Conservation (phyloP, 2,888 invertebrate genomes). For the Aspidapion aeneum region DNA sequence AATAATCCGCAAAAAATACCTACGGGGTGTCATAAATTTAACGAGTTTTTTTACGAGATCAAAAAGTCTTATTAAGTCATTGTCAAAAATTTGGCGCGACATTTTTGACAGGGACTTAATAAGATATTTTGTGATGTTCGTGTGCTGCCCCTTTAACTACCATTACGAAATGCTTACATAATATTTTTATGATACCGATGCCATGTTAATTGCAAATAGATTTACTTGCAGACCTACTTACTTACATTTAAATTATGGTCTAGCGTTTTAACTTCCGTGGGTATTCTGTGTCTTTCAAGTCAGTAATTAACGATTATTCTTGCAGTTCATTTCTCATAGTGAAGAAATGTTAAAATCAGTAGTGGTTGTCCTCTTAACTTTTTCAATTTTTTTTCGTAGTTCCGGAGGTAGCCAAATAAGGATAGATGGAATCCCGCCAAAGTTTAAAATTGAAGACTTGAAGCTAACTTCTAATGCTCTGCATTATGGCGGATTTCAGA, state of each 20-base stretch:
- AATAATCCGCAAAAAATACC: no score
- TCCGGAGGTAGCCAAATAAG: not conserved
- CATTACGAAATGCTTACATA: not conserved
- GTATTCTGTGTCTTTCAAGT: not conserved
- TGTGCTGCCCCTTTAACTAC: no score
- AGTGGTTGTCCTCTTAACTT: not conserved
- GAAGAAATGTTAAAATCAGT: not conserved
- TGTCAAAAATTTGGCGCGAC: no score
- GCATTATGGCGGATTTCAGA: not conserved
- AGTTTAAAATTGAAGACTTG: not conserved
- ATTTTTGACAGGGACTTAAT: no score
- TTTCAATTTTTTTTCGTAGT: not conserved
- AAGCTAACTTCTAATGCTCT: not conserved
- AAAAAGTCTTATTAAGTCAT: no score
- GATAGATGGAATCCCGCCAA: not conserved
- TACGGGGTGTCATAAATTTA: no score
- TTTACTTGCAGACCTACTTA: not conserved
- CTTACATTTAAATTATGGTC: no score
- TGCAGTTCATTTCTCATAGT: no score
- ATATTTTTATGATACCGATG: not conserved
- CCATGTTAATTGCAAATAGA: not conserved
- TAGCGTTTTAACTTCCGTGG: not conserved
- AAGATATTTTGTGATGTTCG: no score
- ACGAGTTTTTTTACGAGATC: no score
- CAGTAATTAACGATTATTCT: no score